These are phyloP conservation scores for Latrodectus geometricus DNA, from an alignment of 1,140 invertebrate species.

Conservation along the genomic window DNA sequence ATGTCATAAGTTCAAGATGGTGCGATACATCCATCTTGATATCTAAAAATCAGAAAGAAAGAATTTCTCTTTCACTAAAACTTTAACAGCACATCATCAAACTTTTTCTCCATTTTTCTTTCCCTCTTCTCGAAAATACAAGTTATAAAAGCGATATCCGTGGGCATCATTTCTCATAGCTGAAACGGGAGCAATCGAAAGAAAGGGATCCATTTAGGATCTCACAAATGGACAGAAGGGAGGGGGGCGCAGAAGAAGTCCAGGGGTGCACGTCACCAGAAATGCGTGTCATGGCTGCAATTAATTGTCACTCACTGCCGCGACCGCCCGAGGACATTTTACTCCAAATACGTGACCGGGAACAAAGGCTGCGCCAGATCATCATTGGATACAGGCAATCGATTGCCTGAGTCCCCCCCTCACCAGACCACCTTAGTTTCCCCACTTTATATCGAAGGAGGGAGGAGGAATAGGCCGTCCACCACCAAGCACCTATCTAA, in stretches of 20 bases:
- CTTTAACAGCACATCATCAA: no score
- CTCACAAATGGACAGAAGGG: background rate
- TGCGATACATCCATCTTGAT: no score
- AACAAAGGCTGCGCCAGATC: conserved; percentile 41
- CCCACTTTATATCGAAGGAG: conserved; percentile 21
- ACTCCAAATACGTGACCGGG: conserved; percentile 57
- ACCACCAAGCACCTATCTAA: conserved; percentile 56
- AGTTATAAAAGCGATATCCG: no score
- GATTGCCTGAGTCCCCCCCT: conserved; percentile 17
- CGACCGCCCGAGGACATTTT: conserved; percentile 51
- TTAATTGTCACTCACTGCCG: conserved; percentile 59
- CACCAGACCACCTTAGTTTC: background rate
- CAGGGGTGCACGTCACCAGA: conserved; percentile 36
- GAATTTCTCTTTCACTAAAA: no score
- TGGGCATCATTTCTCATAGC: no score
- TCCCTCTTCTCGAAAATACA: no score
- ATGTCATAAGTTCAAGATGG: no score
- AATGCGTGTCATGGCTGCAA: conserved; percentile 60
- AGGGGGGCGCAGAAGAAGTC: background rate
- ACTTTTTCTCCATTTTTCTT: no score
- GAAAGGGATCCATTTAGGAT: background rate
- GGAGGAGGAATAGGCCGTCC: conserved; percentile 35
- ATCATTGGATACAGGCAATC: conserved; percentile 54
- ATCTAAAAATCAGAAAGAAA: no score
- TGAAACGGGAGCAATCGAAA: no score